Evolutionary conservation across 2,797 vertebrate genomes (phyloP), one percentile per base, ranked within the genome.

Genomic region (Gadopsis marmoratus): DNA sequence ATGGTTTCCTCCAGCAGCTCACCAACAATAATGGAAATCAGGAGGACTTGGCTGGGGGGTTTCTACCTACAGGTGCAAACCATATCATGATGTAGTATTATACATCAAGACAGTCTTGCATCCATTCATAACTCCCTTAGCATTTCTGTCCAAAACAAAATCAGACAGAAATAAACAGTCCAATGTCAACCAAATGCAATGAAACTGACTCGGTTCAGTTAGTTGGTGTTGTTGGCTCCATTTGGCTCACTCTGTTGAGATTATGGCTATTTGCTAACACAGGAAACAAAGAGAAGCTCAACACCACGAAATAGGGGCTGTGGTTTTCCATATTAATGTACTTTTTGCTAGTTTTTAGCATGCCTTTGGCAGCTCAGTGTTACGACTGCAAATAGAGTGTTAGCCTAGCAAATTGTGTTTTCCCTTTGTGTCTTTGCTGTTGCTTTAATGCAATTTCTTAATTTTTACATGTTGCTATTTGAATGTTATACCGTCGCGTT

Each of bases 11-110:
- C 7, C 82, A 84, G 62, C 74, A 74, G 58, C 35, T 84, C 12
- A 56, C 26, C 33, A 7, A 0, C n/a, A 70, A 5, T 9, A 61
- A 45, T 43, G 65, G 4, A n/a, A 16, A 35, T 39, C 21, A 21
- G 0, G 0, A 21, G 0, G 66, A 26, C 71, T 26, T 78, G 74
- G 83, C 55, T 78, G 35, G 78, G 78, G 3, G 78, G 78, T 39
- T 81, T 81, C 78, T 78, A 81, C 45, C 55, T 85, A 1, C 60
- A 81, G 75, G 83, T 81, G 65, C 60, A 5, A 61, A 48, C 6
- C 21, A 21, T 14, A 19, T 43, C 14, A 37, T 56, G 31, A 61
- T 60, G 17, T 54, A 35, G 12, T 37, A 5, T 39, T 39, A 35
- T 58, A n/a, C n/a, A n/a, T n/a, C 6, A 50, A 61, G 45, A 21